Percentiles rank a stretch among this genome's conserved stretches.
phyloP scores from a whole-genome alignment of 2,888 invertebrate genomes.

The Apotomis betuletana region DNA sequence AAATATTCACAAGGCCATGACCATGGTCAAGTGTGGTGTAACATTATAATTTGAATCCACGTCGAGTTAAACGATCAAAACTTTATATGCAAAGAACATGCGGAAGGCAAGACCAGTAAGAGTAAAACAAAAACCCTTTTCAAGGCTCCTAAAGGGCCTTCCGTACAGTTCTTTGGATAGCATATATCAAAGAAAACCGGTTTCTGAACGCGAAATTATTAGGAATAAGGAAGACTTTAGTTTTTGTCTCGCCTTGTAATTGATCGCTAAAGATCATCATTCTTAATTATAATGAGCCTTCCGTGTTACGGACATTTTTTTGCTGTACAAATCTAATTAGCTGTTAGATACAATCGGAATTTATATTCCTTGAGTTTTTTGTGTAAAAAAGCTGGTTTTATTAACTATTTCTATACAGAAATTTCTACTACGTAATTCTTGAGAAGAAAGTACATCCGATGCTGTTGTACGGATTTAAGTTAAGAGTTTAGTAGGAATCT shows the following conservation, averaged over 20 bases:
- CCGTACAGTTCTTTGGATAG: conserved; percentile 47
- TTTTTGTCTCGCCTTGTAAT: conserved; percentile 42
- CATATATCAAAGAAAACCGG: conserved; percentile 48
- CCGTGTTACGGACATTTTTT: conserved; percentile 32
- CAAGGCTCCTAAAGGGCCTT: conserved; percentile 56
- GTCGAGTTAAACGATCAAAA: conserved; percentile 32
- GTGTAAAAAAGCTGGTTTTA: not conserved
- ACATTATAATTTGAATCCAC: conserved; percentile 30
- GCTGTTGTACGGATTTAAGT: too few relatives aligned
- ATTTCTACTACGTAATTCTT: too few relatives aligned
- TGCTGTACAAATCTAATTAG: conserved; percentile 16
- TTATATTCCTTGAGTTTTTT: not conserved
- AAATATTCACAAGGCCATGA: conserved; percentile 21
- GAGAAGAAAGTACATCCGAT: too few relatives aligned
- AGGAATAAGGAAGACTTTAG: conserved; percentile 51
- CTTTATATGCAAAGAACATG: conserved; percentile 44
- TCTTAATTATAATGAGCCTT: conserved; percentile 35
- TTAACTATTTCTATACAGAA: too few relatives aligned
- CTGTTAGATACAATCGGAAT: not conserved
- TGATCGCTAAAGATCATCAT: conserved; percentile 35
- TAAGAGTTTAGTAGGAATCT: too few relatives aligned
- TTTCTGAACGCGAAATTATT: conserved; percentile 53
- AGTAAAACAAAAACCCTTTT: conserved; percentile 51
- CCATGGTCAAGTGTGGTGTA: conserved; percentile 30
- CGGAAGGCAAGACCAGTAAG: conserved; percentile 51